phyloP scores from a whole-genome alignment of 2,888 invertebrate genomes.

The Aphidius colemani region DNA sequence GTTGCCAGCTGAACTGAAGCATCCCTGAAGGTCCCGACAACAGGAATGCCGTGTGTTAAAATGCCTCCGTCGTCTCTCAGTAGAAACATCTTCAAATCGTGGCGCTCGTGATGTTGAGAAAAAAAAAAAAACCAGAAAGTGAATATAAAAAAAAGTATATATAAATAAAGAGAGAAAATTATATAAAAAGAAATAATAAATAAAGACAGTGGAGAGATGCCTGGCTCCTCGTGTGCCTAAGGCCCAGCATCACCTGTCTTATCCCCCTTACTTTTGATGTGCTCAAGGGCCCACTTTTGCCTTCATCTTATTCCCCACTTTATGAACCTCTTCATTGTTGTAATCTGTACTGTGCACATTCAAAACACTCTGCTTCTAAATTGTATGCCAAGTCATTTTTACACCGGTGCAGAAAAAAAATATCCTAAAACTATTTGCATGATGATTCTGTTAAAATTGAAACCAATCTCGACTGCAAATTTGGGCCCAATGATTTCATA shows the following conservation, averaged over 20 bases:
- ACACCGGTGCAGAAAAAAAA: no score
- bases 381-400: no score
- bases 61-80: slow-evolving; percentile 43
- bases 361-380: slow-evolving; percentile 9
- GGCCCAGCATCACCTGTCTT: slow-evolving; percentile 59
- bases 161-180: slow-evolving; percentile 4
- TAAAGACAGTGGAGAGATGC: slow-evolving; percentile 31
- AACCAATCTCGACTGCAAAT: no score
- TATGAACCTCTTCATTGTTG: slow-evolving; percentile 21
- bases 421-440: no score
- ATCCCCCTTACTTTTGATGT: slow-evolving; percentile 39
- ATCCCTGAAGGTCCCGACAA: slow-evolving; percentile 50
- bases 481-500: no score
- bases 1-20: slow-evolving; percentile 55
- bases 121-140: neutral
- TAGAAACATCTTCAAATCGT: slow-evolving; percentile 36
- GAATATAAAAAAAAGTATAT: no score
- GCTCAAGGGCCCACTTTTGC: slow-evolving; percentile 28
- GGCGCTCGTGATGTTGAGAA: slow-evolving; percentile 25
- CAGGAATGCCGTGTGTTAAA: slow-evolving; percentile 59
- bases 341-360: no score
- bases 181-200: slow-evolving; percentile 25
- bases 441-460: no score
- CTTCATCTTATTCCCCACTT: slow-evolving; percentile 17
- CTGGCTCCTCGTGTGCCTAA: slow-evolving; percentile 40